A percentile compares a stretch with the other conserved stretches of the same genome.
Evolutionary conservation across 2,888 invertebrate genomes (phyloP).

Genomic region (Callinectes sapidus): DNA sequence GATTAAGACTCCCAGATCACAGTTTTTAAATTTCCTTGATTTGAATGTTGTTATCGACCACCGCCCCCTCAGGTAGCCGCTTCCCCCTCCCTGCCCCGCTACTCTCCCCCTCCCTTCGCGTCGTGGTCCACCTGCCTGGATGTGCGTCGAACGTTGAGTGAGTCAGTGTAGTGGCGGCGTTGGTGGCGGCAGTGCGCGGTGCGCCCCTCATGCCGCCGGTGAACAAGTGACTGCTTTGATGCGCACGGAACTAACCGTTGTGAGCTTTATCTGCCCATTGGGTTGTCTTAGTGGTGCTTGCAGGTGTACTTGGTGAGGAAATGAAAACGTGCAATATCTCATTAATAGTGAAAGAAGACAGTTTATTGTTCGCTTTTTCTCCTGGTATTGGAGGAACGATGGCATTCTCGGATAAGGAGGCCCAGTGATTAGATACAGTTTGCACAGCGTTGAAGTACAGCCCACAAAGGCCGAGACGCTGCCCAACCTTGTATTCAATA

Average conservation of each 20-base stretch:
- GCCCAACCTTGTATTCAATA: background rate
- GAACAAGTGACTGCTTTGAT: background rate
- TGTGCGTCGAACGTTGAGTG: conserved; percentile 47
- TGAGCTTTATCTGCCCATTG: background rate
- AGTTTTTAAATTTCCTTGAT: background rate
- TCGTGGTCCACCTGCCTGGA: conserved; percentile 6
- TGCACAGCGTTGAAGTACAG: background rate
- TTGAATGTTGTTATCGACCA: background rate
- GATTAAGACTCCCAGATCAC: background rate
- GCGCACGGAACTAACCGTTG: background rate
- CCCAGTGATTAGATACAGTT: conserved; percentile 24
- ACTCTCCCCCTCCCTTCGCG: background rate
- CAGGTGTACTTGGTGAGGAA: background rate
- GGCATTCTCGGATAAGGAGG: background rate
- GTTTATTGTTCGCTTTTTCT: background rate
- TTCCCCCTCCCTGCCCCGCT: background rate
- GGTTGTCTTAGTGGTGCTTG: background rate
- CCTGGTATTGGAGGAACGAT: background rate
- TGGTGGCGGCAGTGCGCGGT: conserved; percentile 33
- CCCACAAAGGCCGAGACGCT: background rate
- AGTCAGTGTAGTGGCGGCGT: conserved; percentile 50
- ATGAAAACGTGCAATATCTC: background rate
- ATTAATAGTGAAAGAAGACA: background rate
- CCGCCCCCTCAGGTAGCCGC: background rate
- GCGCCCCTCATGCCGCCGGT: conserved; percentile 26